Evolutionary conservation across 2,797 vertebrate species (phyloP).

Genomic region (Gallinago nigripennis): DNA sequence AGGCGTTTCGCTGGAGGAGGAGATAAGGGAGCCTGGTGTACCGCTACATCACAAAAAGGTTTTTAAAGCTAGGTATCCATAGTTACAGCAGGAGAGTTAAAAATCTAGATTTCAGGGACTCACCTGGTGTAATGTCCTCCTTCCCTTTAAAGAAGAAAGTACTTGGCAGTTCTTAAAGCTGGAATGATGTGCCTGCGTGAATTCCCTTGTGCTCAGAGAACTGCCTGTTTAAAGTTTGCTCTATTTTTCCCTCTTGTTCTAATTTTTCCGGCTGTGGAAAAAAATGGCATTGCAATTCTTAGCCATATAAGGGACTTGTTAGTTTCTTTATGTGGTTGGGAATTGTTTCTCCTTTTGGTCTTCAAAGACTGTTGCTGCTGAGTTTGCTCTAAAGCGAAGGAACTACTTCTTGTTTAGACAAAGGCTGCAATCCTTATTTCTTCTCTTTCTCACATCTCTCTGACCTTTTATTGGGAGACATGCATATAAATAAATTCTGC

Average conservation of each 20-base stretch:
- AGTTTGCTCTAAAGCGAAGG: slow-evolving; percentile 30
- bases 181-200: slow-evolving; percentile 22
- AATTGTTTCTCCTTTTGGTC: slow-evolving; percentile 56
- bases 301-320: slow-evolving; percentile 52
- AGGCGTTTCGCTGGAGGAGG: neutral
- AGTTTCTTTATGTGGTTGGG: slow-evolving; percentile 46
- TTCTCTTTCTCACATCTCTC: neutral
- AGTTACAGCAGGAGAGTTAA: slow-evolving; percentile 51
- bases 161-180: slow-evolving; percentile 23
- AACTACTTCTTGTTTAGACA: neutral
- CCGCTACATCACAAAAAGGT: neutral
- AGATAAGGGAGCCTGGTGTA: neutral
- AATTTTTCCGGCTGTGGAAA: slow-evolving; percentile 16
- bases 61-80: slow-evolving; percentile 61
- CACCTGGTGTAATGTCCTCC: slow-evolving; percentile 52
- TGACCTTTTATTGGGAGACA: slow-evolving; percentile 37
- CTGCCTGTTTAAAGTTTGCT: slow-evolving; percentile 45
- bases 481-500: slow-evolving; percentile 19
- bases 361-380: slow-evolving; percentile 33
- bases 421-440: slow-evolving; percentile 18
- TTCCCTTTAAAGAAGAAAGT: slow-evolving; percentile 57
- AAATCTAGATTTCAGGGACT: slow-evolving; percentile 45
- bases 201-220: neutral
- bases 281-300: slow-evolving; percentile 17
- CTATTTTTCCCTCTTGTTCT: slow-evolving; percentile 42